phyloP scores from a whole-genome alignment of 2,113 vertebrate genomes.

The Crypturellus undulatus region DNA sequence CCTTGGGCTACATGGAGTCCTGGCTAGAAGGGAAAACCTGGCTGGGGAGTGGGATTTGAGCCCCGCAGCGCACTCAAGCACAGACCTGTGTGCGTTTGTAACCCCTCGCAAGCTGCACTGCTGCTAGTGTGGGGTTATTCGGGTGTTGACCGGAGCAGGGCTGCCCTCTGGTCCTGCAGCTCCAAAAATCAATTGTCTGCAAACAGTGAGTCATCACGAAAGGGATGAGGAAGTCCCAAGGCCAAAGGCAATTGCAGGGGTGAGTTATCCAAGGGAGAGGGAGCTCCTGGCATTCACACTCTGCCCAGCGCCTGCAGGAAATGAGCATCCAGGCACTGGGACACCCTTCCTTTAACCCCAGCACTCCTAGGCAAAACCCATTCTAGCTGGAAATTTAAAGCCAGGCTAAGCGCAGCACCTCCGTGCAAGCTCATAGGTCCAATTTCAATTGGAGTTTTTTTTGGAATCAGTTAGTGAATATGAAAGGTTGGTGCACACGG shows the following conservation, averaged over 20 bases:
- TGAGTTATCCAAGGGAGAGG: neutral
- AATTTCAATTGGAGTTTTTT: neutral
- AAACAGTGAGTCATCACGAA: neutral
- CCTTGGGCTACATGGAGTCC: neutral
- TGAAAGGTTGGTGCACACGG: too few species aligned
- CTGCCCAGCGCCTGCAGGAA: neutral
- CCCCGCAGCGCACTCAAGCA: neutral
- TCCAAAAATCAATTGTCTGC: neutral
- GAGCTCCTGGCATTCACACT: neutral
- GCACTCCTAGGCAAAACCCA: neutral
- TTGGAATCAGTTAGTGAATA: too few species aligned
- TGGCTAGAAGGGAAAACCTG: neutral
- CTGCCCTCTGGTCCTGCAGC: neutral
- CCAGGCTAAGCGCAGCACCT: neutral
- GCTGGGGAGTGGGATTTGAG: neutral
- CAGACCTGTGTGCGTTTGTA: neutral
- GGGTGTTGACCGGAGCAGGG: neutral
- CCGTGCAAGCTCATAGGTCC: accelerated
- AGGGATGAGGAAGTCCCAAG: constrained; percentile 15
- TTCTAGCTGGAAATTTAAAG: neutral
- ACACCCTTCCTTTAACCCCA: neutral
- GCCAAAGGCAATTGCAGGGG: neutral
- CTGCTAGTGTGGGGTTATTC: neutral
- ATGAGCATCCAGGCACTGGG: neutral
- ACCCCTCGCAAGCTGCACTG: neutral